These are phyloP conservation scores for Pantherophis guttatus DNA, from an alignment of 2,113 vertebrate genomes.

Conservation along the genomic window DNA sequence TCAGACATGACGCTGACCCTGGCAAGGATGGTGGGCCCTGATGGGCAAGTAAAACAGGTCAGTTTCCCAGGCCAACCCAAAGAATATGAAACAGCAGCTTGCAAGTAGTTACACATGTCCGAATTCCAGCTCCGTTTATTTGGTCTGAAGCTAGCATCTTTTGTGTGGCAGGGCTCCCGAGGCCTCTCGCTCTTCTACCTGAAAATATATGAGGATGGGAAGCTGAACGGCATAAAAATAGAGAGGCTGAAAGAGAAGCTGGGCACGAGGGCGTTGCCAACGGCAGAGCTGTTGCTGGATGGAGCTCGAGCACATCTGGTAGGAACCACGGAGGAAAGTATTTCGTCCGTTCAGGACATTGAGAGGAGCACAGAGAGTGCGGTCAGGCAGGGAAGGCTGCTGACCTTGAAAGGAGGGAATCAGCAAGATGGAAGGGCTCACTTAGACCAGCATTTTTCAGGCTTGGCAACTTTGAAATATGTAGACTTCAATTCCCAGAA, in stretches of 20 bases:
- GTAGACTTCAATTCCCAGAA: background rate
- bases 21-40: slow-evolving; percentile 70
- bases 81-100: background rate
- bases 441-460: too few species aligned
- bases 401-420: background rate
- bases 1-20: slow-evolving; percentile 82
- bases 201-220: slow-evolving; percentile 72
- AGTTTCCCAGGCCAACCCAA: background rate
- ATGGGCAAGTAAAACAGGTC: slow-evolving; percentile 69
- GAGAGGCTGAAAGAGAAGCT: slow-evolving; percentile 86
- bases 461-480: background rate
- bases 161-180: slow-evolving; percentile 69
- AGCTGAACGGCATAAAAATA: slow-evolving; percentile 76
- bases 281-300: slow-evolving; percentile 81
- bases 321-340: background rate
- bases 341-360: background rate
- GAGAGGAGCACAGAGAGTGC: background rate
- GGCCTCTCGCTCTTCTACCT: slow-evolving; percentile 85
- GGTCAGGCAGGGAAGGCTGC: fast-evolving
- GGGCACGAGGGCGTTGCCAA: slow-evolving; percentile 84
- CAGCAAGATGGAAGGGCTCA: background rate
- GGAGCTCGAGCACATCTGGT: slow-evolving; percentile 77
- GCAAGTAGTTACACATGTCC: background rate
- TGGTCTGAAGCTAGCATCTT: background rate
- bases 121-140: background rate